Conservation (phyloP, 2,113 vertebrate species). For the Galbula dea region DNA sequence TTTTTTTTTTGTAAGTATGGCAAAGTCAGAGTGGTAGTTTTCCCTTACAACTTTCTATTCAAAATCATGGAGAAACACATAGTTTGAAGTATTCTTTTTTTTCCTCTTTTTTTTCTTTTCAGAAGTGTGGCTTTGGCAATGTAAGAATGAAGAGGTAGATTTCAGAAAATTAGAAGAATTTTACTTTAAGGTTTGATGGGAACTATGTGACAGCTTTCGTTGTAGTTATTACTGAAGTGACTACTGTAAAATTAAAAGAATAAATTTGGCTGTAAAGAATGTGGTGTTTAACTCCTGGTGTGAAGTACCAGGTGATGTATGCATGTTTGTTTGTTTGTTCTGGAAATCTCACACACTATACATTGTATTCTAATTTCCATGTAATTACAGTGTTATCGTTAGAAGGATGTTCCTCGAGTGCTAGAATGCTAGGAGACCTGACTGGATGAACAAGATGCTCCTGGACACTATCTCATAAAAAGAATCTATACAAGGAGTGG, state of each 20-base stretch:
- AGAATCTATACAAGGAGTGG: no score
- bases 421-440: no score
- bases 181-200: not conserved
- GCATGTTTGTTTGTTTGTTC: not conserved
- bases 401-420: no score
- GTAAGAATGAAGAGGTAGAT: not conserved
- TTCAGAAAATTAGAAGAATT: not conserved
- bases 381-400: not conserved
- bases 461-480: no score
- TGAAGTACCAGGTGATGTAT: not conserved
- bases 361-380: not conserved
- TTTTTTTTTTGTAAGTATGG: not conserved
- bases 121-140: not conserved
- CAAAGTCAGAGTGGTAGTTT: not conserved
- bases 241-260: not conserved
- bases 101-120: not conserved
- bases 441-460: no score
- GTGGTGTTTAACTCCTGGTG: not conserved
- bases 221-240: not conserved
- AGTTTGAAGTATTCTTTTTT: not conserved
- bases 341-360: not conserved
- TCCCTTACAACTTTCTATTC: not conserved
- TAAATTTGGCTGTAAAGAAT: not conserved
- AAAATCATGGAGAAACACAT: not conserved
- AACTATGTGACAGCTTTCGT: not conserved